These are phyloP conservation scores for Myotis pilosus DNA, from an alignment of 2,797 vertebrate genomes.

Conservation along the genomic window DNA sequence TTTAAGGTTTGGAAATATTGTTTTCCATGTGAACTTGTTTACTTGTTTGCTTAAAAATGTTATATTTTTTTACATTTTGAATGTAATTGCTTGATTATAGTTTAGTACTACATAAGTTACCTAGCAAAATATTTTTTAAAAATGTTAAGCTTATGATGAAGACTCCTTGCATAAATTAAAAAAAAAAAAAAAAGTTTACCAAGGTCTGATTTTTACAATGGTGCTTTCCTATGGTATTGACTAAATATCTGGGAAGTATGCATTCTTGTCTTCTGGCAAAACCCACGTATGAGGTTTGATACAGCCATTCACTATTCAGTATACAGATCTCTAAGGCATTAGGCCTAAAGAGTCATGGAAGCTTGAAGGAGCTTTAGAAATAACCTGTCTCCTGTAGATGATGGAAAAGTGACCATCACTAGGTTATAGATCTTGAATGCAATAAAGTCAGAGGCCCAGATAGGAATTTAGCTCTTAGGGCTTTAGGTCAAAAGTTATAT, in stretches of 20 bases:
- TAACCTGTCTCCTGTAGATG: background rate
- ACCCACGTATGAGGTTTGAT: background rate
- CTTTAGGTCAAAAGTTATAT: background rate
- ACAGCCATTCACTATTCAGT: background rate
- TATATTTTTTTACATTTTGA: background rate
- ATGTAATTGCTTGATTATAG: background rate
- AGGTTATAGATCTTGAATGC: background rate
- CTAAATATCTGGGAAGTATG: background rate
- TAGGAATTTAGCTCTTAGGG: background rate
- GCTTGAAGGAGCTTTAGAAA: background rate
- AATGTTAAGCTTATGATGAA: background rate
- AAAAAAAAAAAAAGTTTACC: background rate
- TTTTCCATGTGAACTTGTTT: background rate
- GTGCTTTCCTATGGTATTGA: background rate
- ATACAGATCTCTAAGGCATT: background rate
- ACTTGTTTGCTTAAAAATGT: constrained; percentile 25
- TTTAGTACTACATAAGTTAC: background rate
- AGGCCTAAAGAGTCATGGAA: background rate
- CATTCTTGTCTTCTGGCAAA: background rate
- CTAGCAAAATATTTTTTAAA: constrained; percentile 20
- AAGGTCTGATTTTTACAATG: background rate
- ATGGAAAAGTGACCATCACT: background rate
- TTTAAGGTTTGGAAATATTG: background rate
- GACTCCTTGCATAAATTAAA: background rate
- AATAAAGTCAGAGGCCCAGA: background rate